Evolutionary conservation across 2,113 vertebrate species (phyloP).

Genomic region (Scomber japonicus): DNA sequence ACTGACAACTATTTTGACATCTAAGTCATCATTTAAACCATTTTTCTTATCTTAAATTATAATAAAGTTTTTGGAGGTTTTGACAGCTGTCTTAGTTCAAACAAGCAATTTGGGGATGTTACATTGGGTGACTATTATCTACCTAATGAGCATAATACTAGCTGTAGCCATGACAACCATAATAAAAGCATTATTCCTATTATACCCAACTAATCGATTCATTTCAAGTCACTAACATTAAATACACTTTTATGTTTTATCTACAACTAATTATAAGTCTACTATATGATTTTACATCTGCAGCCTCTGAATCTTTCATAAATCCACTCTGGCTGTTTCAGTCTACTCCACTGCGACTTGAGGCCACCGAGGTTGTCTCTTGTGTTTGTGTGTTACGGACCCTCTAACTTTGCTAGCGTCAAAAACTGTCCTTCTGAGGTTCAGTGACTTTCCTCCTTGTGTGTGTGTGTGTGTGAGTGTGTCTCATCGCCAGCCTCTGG

Average conservation of each 20-base stretch:
- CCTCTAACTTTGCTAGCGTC: conserved; percentile 68
- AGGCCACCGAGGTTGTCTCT: conserved; percentile 45
- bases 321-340: conserved; percentile 30
- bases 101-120: too few species aligned
- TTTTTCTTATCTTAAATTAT: too few species aligned
- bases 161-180: too few species aligned
- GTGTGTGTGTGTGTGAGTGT: conserved; percentile 24
- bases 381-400: conserved; percentile 45
- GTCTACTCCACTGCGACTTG: conserved; percentile 21
- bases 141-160: too few species aligned
- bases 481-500: conserved; percentile 70
- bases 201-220: too few species aligned
- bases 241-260: not conserved
- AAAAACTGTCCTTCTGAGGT: conserved; percentile 69
- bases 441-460: conserved; percentile 57
- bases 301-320: conserved; percentile 4
- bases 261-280: not conserved
- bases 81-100: too few species aligned
- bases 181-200: too few species aligned
- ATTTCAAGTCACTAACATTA: not conserved
- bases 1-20: too few species aligned
- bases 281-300: not conserved
- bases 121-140: too few species aligned
- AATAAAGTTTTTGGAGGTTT: too few species aligned
- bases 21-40: too few species aligned